Evolutionary conservation across 2,797 vertebrate species (phyloP).

Genomic region (Sebastes itinus): DNA sequence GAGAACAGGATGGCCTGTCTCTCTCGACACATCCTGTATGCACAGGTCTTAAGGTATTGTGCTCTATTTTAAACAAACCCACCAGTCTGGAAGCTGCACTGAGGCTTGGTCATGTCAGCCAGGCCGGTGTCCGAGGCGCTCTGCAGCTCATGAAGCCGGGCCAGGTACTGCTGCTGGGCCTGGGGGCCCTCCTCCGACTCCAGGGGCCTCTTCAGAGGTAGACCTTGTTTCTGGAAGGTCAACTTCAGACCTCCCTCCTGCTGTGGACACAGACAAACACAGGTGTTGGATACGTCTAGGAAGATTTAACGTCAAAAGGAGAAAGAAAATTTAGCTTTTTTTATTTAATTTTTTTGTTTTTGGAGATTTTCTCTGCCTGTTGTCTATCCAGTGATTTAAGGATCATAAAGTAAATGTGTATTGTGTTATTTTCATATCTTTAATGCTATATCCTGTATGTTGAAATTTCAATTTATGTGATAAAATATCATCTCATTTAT

Average conservation of each 20-base stretch:
- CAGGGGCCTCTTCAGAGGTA: constrained; percentile 91
- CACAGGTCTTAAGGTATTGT: neutral
- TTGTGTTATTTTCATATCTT: neutral
- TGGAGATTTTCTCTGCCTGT: neutral
- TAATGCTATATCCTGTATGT: neutral
- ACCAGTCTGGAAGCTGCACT: constrained; percentile 86
- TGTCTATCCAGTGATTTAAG: neutral
- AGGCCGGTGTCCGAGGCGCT: constrained; percentile 92
- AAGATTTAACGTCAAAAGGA: neutral
- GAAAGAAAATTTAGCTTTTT: neutral
- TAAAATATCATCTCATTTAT: neutral
- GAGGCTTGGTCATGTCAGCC: constrained; percentile 89
- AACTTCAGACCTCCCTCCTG: constrained; percentile 98
- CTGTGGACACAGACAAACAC: constrained; percentile 66
- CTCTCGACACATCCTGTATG: neutral
- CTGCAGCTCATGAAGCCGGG: constrained; percentile 93
- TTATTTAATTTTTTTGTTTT: neutral
- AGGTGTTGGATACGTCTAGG: constrained; percentile 16
- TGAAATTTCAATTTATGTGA: neutral
- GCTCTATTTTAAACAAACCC: constrained; percentile 20
- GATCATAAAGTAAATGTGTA: neutral
- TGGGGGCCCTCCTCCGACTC: constrained; percentile 89
- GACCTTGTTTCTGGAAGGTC: constrained; percentile 98
- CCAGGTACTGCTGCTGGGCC: constrained; percentile 95
- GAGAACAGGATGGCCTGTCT: neutral